Base-by-base conservation (phyloP, 2,797 vertebrate species). In the Anniella stebbinsi region DNA sequence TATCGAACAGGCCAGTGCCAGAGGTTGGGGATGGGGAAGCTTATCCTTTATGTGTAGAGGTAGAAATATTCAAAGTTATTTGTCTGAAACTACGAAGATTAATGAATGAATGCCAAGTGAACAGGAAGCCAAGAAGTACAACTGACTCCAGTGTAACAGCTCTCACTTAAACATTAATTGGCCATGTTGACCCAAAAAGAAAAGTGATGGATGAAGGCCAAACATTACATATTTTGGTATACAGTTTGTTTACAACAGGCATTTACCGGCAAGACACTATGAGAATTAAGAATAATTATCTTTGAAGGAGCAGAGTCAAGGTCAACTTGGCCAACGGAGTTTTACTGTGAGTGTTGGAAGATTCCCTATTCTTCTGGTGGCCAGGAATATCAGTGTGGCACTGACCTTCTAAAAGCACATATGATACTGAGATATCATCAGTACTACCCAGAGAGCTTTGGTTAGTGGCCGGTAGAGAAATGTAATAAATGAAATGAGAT, bases 11-110 rank as follows among this genome's bases (percentile, higher is more conserved):
- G n/a, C 13, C 41, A 45, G 69, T 45, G 9, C 36, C 2, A 6
- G 57, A 67, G 30, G 23, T 45, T 21, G 4, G 8, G 60, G 66
- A 15, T 4, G 33, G 11, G 25, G 17, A 11, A 38, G 51, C 17
- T 72, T 33, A 63, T 63, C 11, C 41, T 76, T 33, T 51, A 84
- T 67, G 33, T 66, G 23, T 54, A 77, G 30, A 48, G 30, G 51
- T 51, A 73, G 78, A 60, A 88, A 84, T 51, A 89, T 67, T 89
- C 57, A 87, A 25, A 28, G 23, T 57, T 85, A 70, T 66, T 28
- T 75, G 38, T 54, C 1, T 45, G 25, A 85, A 70, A 78, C 7
- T 41, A n/a, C 28, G 54, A 72, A 80, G 18, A 80, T 60, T 57
- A 54, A 84, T 84, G 63, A 85, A 78, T 9, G 51, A 36, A 73